These are phyloP conservation scores for Wiebesia pumilae DNA, from an alignment of 1,140 invertebrate species.

Conservation along the genomic window DNA sequence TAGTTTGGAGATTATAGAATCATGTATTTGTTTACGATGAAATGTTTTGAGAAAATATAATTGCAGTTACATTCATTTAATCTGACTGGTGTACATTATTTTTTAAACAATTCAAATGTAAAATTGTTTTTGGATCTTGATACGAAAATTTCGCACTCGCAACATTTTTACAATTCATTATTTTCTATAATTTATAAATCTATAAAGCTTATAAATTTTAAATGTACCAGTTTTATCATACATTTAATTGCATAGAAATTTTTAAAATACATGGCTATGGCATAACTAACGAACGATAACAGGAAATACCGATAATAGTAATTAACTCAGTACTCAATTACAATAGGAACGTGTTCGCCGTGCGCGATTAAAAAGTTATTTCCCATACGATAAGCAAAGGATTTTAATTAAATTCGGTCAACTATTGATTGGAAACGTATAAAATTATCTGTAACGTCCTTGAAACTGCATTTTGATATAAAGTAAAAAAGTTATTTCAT, in stretches of 20 bases:
- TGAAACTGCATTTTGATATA: not conserved
- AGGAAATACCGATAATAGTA: slow-evolving; percentile 32
- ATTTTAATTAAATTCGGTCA: slow-evolving; percentile 64
- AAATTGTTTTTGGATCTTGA: not conserved
- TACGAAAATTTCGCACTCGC: not conserved
- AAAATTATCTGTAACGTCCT: slow-evolving; percentile 26
- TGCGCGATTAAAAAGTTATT: slow-evolving; percentile 61
- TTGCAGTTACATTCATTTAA: not conserved
- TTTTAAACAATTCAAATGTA: not conserved
- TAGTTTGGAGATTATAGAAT: not conserved
- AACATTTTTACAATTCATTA: not conserved
- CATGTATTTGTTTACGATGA: not conserved
- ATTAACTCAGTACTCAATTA: slow-evolving; percentile 22
- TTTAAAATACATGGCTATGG: slow-evolving; percentile 6
- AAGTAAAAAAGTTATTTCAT: not conserved
- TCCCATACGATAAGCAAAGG: slow-evolving; percentile 60
- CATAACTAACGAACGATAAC: slow-evolving; percentile 25
- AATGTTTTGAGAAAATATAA: not conserved
- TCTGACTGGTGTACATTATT: not conserved
- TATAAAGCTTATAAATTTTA: not conserved
- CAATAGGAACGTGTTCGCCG: slow-evolving; percentile 12
- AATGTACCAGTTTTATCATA: not conserved
- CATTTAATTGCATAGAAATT: slow-evolving; percentile 27
- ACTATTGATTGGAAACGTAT: slow-evolving; percentile 51
- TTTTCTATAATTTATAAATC: not conserved